Conservation (phyloP, 2,113 vertebrate species). For the Suricata suricatta region DNA sequence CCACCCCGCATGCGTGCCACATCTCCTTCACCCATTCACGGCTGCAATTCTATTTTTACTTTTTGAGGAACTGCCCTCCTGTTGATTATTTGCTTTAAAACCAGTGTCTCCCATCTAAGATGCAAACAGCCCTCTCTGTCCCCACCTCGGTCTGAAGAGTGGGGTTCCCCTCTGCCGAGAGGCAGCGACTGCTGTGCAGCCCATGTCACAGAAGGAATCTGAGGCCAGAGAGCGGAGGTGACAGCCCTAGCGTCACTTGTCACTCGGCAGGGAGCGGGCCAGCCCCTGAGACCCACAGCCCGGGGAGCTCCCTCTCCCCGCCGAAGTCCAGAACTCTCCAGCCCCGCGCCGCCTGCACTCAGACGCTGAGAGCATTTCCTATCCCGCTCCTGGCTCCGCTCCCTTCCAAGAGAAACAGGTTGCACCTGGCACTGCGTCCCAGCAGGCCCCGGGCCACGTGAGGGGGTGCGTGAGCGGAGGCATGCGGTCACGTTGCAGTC, state of each 20-base stretch:
- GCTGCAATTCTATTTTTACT: neutral
- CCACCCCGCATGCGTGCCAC: accelerated
- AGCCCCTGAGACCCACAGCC: neutral
- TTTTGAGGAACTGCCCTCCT: neutral
- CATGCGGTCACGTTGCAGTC: neutral
- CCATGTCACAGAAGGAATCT: neutral
- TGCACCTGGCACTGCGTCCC: constrained; percentile 46
- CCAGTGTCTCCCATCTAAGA: neutral
- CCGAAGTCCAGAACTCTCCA: neutral
- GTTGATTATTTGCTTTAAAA: neutral
- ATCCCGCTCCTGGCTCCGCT: neutral
- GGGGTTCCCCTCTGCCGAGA: neutral
- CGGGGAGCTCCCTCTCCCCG: accelerated
- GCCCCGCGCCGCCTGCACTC: neutral
- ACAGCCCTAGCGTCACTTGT: neutral
- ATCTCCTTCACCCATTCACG: neutral
- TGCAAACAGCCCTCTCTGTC: neutral
- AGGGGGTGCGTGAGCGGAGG: neutral
- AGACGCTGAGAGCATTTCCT: neutral
- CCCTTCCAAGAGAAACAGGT: constrained; percentile 59
- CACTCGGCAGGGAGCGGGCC: neutral
- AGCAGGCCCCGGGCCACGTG: neutral
- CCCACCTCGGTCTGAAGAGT: neutral
- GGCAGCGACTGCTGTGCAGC: neutral
- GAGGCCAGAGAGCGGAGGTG: neutral